Evolutionary conservation across 2,113 vertebrate species (phyloP), one percentile per base, ranked within the genome.

Genomic region (Pituophis catenifer): DNA sequence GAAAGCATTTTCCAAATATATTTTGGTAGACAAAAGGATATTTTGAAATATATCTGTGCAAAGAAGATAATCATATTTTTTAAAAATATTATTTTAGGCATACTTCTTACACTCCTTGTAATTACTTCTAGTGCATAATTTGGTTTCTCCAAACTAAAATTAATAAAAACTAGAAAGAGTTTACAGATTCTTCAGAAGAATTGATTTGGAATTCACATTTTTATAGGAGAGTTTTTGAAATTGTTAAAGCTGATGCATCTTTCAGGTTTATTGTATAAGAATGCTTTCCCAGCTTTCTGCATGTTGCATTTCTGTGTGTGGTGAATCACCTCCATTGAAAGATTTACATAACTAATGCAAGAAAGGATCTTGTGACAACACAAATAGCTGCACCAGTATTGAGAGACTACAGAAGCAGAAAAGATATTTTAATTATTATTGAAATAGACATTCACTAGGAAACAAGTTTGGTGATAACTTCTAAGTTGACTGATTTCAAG

Each of bases 141-240:
- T 15, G 55, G 57, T 81, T 91, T 44, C 26, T 93, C 86, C 48
- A 89, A 93, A 52, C 23, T 94, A 33, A 87, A 93, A 58, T 23
- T 59, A 29, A 52, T 93, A 19, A 88, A 91, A 91, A 93, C 19
- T 38, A 81, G 70, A 38, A 75, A 75, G 7, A 75, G 9, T 81
- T 15, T 81, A 21, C 15, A 38, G 70, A 21, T 81, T 81, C 70
- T 81, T 81, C 70, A 81, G 33, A 75, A 75, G 65, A 81, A 81
- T 19, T 38, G 7, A 7, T 81, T 81, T 81, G 70, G 15, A 81
- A 81, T 81, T 7, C 70, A 81, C 65, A 81, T 81, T 81, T 81
- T 38, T 38, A 19, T 81, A 81, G 70, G 7, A 21, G 15, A 38
- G 6, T 38, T 81, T 81, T 81, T 81, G n/a, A 81, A 81, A 81